Evolutionary conservation across 2,797 vertebrate genomes (phyloP).

Genomic region (Schizothorax lantsangensis): DNA sequence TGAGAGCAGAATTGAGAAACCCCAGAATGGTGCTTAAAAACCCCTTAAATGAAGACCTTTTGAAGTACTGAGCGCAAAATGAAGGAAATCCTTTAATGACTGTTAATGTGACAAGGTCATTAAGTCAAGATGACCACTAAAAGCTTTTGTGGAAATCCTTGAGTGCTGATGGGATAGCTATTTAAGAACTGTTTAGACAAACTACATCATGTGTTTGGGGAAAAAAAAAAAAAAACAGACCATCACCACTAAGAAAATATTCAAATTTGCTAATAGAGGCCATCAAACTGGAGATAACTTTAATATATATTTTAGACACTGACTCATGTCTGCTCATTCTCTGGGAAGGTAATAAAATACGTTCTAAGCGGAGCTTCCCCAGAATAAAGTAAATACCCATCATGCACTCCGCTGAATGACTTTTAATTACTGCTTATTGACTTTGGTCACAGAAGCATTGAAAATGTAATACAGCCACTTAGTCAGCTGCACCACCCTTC

Average conservation of each 20-base stretch:
- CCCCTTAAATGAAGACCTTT: background rate
- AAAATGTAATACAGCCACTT: conserved; percentile 34
- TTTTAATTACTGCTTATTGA: conserved; percentile 46
- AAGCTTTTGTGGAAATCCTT: background rate
- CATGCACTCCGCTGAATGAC: background rate
- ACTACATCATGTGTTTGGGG: background rate
- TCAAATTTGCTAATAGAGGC: background rate
- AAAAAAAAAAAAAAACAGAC: too few species aligned
- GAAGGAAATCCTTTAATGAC: background rate
- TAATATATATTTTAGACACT: background rate
- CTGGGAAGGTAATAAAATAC: background rate
- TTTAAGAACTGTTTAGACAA: conserved; percentile 1
- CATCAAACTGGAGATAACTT: too few species aligned
- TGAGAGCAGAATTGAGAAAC: background rate
- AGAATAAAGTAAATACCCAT: conserved; percentile 22
- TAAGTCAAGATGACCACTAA: background rate
- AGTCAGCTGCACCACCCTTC: conserved; percentile 28
- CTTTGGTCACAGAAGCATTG: conserved; percentile 43
- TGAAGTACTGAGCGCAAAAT: conserved; percentile 19
- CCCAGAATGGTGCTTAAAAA: too few species aligned
- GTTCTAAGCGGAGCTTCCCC: background rate
- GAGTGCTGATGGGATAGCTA: background rate
- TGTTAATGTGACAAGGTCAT: background rate
- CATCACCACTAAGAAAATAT: background rate
- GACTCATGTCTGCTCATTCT: background rate